Conservation (phyloP, 2,113 vertebrate species). For the Pedionomus torquatus region DNA sequence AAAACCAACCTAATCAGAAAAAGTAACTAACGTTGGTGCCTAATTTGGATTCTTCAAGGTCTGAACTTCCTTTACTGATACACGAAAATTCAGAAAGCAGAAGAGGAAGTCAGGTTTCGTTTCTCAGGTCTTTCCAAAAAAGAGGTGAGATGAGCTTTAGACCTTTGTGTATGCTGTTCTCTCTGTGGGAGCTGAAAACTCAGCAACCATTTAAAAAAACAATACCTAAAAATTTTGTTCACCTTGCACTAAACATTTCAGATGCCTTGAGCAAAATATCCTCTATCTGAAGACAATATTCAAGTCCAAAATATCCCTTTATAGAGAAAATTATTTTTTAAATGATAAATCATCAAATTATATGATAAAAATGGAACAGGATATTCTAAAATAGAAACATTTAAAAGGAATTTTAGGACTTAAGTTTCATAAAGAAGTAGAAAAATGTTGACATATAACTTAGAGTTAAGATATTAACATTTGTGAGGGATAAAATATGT, state of each 20-base stretch:
- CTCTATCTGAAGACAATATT: background rate
- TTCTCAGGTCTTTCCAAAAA: background rate
- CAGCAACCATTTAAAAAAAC: background rate
- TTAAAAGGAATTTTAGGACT: background rate
- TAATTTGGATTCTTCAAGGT: background rate
- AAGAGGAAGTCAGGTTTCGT: background rate
- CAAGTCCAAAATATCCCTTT: background rate
- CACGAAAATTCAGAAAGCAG: background rate
- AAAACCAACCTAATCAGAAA: background rate
- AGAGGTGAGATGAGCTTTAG: background rate
- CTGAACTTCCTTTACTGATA: background rate
- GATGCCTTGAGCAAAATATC: background rate
- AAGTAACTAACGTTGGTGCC: background rate
- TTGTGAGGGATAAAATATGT: background rate
- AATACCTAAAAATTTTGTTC: background rate
- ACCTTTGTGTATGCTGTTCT: background rate
- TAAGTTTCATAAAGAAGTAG: background rate
- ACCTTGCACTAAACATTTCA: background rate
- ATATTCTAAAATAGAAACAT: background rate
- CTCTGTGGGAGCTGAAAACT: background rate
- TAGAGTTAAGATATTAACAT: background rate
- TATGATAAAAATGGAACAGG: background rate
- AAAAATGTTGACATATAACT: background rate
- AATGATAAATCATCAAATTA: background rate
- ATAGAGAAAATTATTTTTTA: background rate